Percentiles rank a stretch among this genome's conserved stretches.
These are phyloP conservation scores for Acanthosepion pharaonis DNA, from an alignment of 2,888 invertebrate species.

Conservation along the genomic window DNA sequence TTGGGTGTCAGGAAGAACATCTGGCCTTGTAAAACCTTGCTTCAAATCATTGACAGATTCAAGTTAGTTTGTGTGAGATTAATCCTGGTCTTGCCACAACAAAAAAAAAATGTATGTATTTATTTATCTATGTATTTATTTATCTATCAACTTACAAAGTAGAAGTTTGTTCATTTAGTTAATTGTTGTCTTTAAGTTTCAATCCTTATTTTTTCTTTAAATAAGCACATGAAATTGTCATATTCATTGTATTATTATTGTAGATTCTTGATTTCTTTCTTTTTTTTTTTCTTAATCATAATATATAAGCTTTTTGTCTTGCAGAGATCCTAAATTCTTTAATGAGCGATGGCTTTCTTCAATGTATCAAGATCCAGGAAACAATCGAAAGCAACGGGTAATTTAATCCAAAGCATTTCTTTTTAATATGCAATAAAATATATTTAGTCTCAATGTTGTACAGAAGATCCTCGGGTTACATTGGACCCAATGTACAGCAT, in stretches of 20 bases:
- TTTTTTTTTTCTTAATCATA: neutral
- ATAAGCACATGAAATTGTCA: neutral
- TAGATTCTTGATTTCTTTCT: neutral
- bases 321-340: slow-evolving; percentile 41
- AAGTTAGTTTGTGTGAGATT: too few species aligned
- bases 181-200: neutral
- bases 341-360: slow-evolving; percentile 21
- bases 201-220: neutral
- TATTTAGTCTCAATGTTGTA: neutral
- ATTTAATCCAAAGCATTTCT: neutral
- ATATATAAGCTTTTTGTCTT: neutral
- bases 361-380: slow-evolving; percentile 38
- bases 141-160: too few species aligned
- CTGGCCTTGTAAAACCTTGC: too few species aligned
- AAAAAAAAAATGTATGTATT: too few species aligned
- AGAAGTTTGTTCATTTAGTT: neutral
- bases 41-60: too few species aligned
- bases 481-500: too few species aligned
- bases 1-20: too few species aligned
- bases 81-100: too few species aligned
- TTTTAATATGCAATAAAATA: neutral
- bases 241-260: too few species aligned
- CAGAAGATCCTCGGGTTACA: too few species aligned
- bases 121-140: too few species aligned
- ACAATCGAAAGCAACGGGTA: slow-evolving; percentile 45